Conservation (phyloP, 2,113 vertebrate species). For the Actenoides hombroni region DNA sequence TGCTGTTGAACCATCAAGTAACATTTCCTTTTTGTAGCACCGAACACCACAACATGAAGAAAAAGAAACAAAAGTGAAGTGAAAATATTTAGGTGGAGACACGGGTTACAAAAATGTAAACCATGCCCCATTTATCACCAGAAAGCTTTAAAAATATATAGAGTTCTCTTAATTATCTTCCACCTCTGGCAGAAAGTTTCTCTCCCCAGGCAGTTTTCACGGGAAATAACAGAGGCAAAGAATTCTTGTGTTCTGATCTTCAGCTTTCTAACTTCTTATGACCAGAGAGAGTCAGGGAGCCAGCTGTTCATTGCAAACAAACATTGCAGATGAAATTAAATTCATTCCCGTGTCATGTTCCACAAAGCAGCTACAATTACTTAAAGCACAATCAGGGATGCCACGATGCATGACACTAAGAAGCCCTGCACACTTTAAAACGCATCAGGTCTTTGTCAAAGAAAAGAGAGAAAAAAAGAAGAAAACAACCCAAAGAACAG, state of each 20-base stretch:
- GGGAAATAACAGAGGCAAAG: not conserved
- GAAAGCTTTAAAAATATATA: not conserved
- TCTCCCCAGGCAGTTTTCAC: not conserved
- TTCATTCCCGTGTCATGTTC: not conserved
- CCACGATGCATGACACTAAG: constrained; percentile 34
- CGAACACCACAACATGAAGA: not conserved
- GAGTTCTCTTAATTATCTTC: not conserved
- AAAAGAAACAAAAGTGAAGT: not conserved
- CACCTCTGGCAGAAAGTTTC: not conserved
- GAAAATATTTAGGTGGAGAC: not conserved
- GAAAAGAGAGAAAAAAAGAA: not conserved
- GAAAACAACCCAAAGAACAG: constrained; percentile 46
- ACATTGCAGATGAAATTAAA: constrained; percentile 70
- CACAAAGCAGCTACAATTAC: constrained; percentile 24
- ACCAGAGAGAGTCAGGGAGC: not conserved
- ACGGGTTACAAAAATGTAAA: constrained; percentile 4
- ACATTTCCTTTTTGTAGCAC: not conserved
- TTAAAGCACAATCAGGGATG: constrained; percentile 38
- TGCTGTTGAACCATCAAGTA: not conserved
- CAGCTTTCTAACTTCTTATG: not conserved
- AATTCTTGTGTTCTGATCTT: not conserved
- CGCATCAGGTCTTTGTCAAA: constrained; percentile 49
- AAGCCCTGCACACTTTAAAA: constrained; percentile 32
- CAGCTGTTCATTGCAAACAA: constrained; percentile 76
- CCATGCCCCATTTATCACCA: not conserved